Evolutionary conservation across 2,797 vertebrate species (phyloP).

Genomic region (Ctenosaura bakeri): DNA sequence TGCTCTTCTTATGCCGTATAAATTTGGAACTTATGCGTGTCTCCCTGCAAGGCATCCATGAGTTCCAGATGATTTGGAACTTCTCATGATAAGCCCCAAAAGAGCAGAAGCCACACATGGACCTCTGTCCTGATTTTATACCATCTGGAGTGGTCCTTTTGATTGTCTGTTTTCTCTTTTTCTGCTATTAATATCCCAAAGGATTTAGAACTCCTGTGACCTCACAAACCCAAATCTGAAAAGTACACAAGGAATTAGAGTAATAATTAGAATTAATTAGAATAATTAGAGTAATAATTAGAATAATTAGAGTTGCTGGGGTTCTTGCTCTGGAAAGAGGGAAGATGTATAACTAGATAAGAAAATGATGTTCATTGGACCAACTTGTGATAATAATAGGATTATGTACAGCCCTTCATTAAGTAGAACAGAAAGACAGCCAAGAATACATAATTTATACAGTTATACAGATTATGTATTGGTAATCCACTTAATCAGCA

Average conservation of each 20-base stretch:
- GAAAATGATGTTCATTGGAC: background rate
- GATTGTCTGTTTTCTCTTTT: background rate
- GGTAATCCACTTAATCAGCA: background rate
- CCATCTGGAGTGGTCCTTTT: background rate
- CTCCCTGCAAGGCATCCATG: background rate
- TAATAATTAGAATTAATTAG: too few species aligned
- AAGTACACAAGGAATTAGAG: background rate
- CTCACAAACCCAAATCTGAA: background rate
- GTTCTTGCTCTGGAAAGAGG: background rate
- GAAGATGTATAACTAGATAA: background rate
- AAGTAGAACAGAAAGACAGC: background rate
- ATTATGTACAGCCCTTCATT: background rate
- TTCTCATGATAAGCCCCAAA: background rate
- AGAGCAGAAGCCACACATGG: background rate
- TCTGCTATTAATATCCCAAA: background rate
- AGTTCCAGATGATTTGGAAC: background rate
- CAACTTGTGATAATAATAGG: background rate
- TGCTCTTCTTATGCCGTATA: background rate
- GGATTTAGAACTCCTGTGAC: background rate
- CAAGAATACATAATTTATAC: background rate
- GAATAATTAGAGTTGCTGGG: too few species aligned
- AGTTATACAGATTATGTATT: background rate
- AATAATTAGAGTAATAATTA: too few species aligned
- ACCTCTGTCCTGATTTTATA: conserved; percentile 1
- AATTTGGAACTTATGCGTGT: background rate